Conservation (phyloP, 37 sponge, comb jelly and placozoan species). For the Petrosia ficiformis region DNA sequence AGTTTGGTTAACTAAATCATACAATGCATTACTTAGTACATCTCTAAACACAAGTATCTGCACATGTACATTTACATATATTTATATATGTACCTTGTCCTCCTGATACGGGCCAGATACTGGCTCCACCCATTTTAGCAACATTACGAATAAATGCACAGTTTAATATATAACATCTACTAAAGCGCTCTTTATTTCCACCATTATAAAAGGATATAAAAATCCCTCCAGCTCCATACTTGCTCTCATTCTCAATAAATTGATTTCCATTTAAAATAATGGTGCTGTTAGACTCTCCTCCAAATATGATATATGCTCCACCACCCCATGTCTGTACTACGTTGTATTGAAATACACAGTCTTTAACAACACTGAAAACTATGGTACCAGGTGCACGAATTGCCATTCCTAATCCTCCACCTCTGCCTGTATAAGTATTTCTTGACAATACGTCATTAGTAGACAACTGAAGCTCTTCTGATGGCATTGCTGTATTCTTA, state of each 20-base stretch:
- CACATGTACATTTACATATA: no score
- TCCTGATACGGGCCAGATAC: not conserved
- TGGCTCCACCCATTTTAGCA: slow-evolving; percentile 6
- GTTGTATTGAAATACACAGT: slow-evolving; percentile 20
- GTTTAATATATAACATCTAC: not conserved
- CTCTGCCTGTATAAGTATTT: slow-evolving; percentile 18
- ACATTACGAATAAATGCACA: not conserved
- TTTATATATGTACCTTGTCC: not conserved
- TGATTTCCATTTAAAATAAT: not conserved
- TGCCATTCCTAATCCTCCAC: slow-evolving; percentile 11
- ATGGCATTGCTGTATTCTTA: slow-evolving; percentile 17
- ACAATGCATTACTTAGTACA: not conserved
- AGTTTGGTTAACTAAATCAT: not conserved
- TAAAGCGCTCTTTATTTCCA: not conserved
- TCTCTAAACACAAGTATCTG: not conserved
- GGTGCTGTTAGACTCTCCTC: not conserved
- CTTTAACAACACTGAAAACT: not conserved
- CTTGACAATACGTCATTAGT: not conserved
- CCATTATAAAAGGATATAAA: not conserved
- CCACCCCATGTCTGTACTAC: slow-evolving; percentile 27
- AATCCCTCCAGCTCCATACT: slow-evolving; percentile 4
- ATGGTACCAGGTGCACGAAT: not conserved
- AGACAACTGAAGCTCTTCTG: not conserved
- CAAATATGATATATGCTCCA: slow-evolving; percentile 24
- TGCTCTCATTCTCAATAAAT: slow-evolving; percentile 4